Evolutionary conservation across 2,113 vertebrate genomes (phyloP).

Genomic region (Acrocephalus kingi): DNA sequence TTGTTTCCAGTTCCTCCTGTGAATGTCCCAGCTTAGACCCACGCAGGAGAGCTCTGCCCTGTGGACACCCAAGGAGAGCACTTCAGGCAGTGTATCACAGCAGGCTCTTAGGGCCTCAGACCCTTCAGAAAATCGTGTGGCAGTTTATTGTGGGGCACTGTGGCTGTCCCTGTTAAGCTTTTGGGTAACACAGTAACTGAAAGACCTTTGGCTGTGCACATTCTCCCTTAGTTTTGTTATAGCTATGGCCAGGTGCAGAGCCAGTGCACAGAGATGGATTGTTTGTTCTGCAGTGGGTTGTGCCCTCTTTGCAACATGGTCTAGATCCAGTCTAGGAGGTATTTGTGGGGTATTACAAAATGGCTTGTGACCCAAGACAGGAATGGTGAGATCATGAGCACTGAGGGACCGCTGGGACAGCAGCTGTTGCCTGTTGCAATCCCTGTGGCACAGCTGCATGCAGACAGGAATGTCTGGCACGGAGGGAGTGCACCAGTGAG

Average conservation of each 20-base stretch:
- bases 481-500: not conserved
- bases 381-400: not conserved
- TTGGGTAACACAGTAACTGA: not conserved
- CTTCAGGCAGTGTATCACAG: not conserved
- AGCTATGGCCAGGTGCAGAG: not conserved
- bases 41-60: not conserved
- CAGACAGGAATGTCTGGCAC: constrained; percentile 59
- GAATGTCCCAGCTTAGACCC: not conserved
- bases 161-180: not conserved
- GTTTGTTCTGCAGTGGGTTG: not conserved
- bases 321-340: not conserved
- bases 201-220: not conserved
- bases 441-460: constrained; percentile 46
- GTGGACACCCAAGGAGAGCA: not conserved
- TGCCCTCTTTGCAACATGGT: not conserved
- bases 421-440: constrained; percentile 56
- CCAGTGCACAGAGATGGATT: not conserved
- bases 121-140: not conserved
- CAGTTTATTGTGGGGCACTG: not conserved
- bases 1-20: not conserved
- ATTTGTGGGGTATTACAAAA: not conserved
- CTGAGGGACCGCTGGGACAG: not conserved
- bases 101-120: not conserved
- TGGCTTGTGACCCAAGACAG: not conserved
- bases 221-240: not conserved